These are phyloP conservation scores for Macquaria australasica DNA, from an alignment of 2,113 vertebrate species.

Conservation along the genomic window DNA sequence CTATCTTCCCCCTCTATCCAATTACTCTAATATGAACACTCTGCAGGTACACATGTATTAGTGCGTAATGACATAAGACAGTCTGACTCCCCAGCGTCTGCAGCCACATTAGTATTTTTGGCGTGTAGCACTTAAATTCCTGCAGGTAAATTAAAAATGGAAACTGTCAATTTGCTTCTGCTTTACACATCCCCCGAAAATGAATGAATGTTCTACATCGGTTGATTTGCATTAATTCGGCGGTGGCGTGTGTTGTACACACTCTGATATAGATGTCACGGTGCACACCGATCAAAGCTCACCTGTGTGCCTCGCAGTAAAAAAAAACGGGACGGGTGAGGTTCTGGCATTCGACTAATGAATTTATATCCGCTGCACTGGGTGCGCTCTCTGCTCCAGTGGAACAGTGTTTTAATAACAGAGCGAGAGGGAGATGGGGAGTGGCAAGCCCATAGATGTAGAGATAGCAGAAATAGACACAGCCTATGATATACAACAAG, in stretches of 20 bases:
- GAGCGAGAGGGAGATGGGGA: slow-evolving; percentile 15
- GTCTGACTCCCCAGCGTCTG: slow-evolving; percentile 21
- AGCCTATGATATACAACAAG: slow-evolving; percentile 11
- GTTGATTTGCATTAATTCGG: slow-evolving; percentile 61
- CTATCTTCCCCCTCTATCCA: neutral
- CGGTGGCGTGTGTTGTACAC: neutral
- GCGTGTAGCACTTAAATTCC: slow-evolving; percentile 41
- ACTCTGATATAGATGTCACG: slow-evolving; percentile 60
- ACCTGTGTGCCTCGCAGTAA: slow-evolving; percentile 38
- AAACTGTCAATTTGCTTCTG: slow-evolving; percentile 53
- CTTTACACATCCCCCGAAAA: slow-evolving; percentile 37
- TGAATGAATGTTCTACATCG: slow-evolving; percentile 56
- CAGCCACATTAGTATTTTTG: slow-evolving; percentile 38
- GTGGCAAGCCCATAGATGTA: neutral
- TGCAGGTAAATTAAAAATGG: slow-evolving; percentile 68
- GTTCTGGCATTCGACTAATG: slow-evolving; percentile 53
- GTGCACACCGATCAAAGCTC: slow-evolving; percentile 60
- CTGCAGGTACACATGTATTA: slow-evolving; percentile 10
- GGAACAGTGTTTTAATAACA: slow-evolving; percentile 52
- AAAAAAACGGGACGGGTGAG: neutral
- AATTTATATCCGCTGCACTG: slow-evolving; percentile 47
- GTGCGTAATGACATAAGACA: slow-evolving; percentile 32
- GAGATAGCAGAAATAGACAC: slow-evolving; percentile 34
- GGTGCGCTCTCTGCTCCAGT: slow-evolving; percentile 39
- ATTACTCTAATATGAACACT: slow-evolving; percentile 2